Percentiles rank a stretch among this genome's conserved stretches.
Evolutionary conservation across 2,888 invertebrate genomes (phyloP).

Genomic region (Megaustenia siamemsis): DNA sequence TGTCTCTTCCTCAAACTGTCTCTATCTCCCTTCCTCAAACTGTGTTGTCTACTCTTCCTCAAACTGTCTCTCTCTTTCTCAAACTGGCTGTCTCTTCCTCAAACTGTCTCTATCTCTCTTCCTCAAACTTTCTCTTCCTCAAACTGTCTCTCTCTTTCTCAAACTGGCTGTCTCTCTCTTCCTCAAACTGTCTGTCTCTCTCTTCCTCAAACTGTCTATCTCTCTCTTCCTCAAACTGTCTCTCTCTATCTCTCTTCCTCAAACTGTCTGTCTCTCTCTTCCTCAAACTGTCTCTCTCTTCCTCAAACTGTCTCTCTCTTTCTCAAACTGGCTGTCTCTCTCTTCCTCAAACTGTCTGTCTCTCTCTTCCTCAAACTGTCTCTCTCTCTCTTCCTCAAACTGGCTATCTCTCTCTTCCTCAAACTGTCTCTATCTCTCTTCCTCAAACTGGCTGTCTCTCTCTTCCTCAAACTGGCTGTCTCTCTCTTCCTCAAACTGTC

Average conservation of each 20-base stretch:
- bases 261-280: background rate
- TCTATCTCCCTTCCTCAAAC: background rate
- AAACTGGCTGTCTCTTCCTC: background rate
- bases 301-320: background rate
- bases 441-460: background rate
- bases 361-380: background rate
- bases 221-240: slow-evolving; percentile 3
- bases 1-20: background rate
- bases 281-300: slow-evolving; percentile 21
- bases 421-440: background rate
- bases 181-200: background rate
- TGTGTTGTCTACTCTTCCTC: no score
- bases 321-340: background rate
- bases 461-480: background rate
- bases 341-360: background rate
- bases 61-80: slow-evolving; percentile 4
- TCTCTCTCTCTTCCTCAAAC: background rate
- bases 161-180: background rate
- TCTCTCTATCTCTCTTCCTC: background rate
- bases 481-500: background rate
- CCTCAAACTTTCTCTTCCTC: background rate
- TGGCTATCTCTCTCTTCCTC: background rate
- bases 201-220: background rate
- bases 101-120: background rate
- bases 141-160: background rate